Percentiles rank a stretch among this genome's conserved stretches.
phyloP scores from a whole-genome alignment of 2,888 invertebrate species.

The Phengaris arion region DNA sequence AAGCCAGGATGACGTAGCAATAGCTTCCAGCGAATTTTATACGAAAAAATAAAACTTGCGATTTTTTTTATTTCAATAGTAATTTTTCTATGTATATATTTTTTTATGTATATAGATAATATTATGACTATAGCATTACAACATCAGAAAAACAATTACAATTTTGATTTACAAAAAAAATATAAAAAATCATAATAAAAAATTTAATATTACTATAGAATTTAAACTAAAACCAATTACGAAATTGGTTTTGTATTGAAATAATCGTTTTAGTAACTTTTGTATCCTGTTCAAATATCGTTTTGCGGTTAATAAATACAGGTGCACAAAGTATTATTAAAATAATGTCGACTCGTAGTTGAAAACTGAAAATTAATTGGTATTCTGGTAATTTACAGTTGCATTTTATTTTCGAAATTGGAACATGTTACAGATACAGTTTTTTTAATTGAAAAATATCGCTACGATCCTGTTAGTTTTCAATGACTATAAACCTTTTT shows the following conservation, averaged over 20 bases:
- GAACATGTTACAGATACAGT: neutral
- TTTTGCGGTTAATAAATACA: neutral
- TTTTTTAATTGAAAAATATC: neutral
- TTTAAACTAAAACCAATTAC: neutral
- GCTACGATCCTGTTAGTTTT: neutral
- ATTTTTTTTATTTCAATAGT: too few relatives aligned
- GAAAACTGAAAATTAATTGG: neutral
- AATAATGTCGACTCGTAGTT: neutral
- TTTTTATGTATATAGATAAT: too few relatives aligned
- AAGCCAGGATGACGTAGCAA: too few relatives aligned
- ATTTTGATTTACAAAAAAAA: too few relatives aligned
- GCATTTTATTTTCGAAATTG: neutral
- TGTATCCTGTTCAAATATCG: neutral
- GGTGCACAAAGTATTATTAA: neutral
- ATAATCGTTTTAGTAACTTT: neutral
- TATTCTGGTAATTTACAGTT: neutral
- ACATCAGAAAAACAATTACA: too few relatives aligned
- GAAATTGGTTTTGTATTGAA: neutral
- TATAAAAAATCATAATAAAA: too few relatives aligned
- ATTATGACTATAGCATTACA: too few relatives aligned
- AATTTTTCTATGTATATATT: too few relatives aligned
- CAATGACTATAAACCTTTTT: neutral
- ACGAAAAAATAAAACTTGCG: too few relatives aligned
- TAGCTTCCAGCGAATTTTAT: too few relatives aligned
- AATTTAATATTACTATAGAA: too few relatives aligned